Evolutionary conservation across 2,113 vertebrate genomes (phyloP), one percentile per base, ranked within the genome.

Genomic region (Equus przewalskii): DNA sequence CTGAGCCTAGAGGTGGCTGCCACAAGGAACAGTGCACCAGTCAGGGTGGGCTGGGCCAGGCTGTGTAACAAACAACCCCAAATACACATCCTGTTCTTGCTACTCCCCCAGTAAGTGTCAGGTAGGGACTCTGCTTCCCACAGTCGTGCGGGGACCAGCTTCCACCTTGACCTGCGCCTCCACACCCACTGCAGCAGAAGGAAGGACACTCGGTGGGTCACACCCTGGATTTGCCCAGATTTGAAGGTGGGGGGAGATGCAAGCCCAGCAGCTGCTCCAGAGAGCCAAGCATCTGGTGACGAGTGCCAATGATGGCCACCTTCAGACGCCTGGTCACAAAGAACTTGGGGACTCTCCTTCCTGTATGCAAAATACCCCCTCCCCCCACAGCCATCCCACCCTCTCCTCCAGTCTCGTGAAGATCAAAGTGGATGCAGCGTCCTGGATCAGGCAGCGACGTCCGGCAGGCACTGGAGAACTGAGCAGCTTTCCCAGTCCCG

Each of bases 261-360:
- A 51, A 10, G 26, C 26, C 14, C 26, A 30, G 28, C 2, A 14
- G 28, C 28, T 33, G 16, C 46, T 46, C 75, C 33, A 46, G 30
- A 33, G 2, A 78, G 75, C 28, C 4, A 33, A 16, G 18, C 6
- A 4, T 54, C 5, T 79, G 10, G 49, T 6, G 13, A 44, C 3
- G 19, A 3, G 41, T 8, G 24, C 19, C 2, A 12, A 19, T 3
- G 54, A 15, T 0, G 1, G 18, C 70, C 54, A 62, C 28, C 0
- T 46, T 33, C 26, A 22, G 49, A 56, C 49, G 26, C 65, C 65
- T 70, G 49, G 36, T 60, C 33, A 33, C 14, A 14, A 85, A 24
- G 46, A 10, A 22, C 64, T 16, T 6, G 62, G 19, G 19, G 30
- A 22, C 6, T 1, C 33, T 56, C 30, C 46, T 54, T 30, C 33